A percentile compares a stretch with the other conserved stretches of the same genome.
phyloP scores from a whole-genome alignment of 2,113 vertebrate genomes.

The Nycticryphes semicollaris region DNA sequence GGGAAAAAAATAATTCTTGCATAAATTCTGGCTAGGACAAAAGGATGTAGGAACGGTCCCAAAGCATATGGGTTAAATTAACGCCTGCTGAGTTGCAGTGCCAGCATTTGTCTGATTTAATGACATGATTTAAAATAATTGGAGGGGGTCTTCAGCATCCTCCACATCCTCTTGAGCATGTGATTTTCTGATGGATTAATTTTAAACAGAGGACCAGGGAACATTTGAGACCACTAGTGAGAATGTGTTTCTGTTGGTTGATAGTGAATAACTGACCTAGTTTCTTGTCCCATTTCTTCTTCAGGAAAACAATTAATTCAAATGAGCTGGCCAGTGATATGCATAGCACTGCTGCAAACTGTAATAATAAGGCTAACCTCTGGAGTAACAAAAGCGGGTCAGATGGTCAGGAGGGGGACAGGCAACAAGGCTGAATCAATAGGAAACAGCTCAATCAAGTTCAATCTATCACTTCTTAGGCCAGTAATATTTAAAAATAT shows the following conservation, averaged over 20 bases:
- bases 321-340: background rate
- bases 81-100: conserved; percentile 52
- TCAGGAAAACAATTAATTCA: conserved; percentile 31
- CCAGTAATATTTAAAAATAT: background rate
- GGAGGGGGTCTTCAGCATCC: conserved; percentile 42
- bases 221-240: conserved; percentile 46
- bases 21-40: conserved; percentile 48
- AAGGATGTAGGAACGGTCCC: conserved; percentile 51
- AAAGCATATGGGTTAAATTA: conserved; percentile 68
- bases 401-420: background rate
- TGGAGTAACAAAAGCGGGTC: background rate
- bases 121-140: conserved; percentile 60
- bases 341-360: background rate
- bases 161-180: background rate
- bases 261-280: conserved; percentile 57
- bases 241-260: conserved; percentile 46
- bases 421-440: background rate
- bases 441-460: background rate
- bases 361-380: background rate
- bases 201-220: conserved; percentile 40
- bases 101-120: conserved; percentile 65
- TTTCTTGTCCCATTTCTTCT: conserved; percentile 46
- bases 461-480: background rate
- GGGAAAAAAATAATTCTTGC: background rate
- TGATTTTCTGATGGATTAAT: conserved; percentile 61